These are phyloP conservation scores for Myotis brandtii DNA, from an alignment of 2,113 vertebrate genomes.

Conservation along the genomic window DNA sequence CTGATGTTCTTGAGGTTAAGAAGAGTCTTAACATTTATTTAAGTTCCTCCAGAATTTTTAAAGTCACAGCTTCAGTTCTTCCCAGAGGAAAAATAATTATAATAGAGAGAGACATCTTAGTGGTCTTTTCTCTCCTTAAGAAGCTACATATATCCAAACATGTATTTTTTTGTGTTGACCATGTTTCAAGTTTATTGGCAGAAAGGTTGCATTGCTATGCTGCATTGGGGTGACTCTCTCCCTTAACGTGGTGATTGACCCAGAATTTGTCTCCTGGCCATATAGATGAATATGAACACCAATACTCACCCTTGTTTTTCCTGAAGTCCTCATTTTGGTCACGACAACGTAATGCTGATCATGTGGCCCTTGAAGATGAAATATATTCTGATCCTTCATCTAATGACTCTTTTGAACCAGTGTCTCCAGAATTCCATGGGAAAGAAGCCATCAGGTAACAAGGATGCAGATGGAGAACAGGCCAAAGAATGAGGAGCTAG, in stretches of 20 bases:
- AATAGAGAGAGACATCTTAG: neutral
- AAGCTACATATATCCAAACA: neutral
- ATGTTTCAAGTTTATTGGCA: neutral
- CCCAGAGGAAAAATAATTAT: neutral
- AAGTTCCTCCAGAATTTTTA: neutral
- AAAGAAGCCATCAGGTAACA: conserved; percentile 94
- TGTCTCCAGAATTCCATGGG: conserved; percentile 91
- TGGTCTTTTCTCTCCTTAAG: neutral
- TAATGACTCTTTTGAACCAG: conserved; percentile 84
- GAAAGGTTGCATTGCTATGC: neutral
- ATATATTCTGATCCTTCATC: conserved; percentile 71
- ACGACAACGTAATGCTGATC: conserved; percentile 68
- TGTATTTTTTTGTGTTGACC: neutral
- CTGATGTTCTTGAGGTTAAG: neutral
- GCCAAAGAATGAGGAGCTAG: neutral
- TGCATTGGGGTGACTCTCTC: neutral
- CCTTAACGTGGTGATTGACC: neutral
- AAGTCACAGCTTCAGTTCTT: neutral
- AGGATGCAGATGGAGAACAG: neutral
- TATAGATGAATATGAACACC: conserved; percentile 90
- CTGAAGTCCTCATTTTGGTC: conserved; percentile 93
- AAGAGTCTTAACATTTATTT: neutral
- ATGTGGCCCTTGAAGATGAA: conserved; percentile 79
- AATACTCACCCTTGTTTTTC: conserved; percentile 89
- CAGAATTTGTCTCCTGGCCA: neutral